Conservation (phyloP, 2,888 invertebrate genomes). For the Coenonympha glycerion region DNA sequence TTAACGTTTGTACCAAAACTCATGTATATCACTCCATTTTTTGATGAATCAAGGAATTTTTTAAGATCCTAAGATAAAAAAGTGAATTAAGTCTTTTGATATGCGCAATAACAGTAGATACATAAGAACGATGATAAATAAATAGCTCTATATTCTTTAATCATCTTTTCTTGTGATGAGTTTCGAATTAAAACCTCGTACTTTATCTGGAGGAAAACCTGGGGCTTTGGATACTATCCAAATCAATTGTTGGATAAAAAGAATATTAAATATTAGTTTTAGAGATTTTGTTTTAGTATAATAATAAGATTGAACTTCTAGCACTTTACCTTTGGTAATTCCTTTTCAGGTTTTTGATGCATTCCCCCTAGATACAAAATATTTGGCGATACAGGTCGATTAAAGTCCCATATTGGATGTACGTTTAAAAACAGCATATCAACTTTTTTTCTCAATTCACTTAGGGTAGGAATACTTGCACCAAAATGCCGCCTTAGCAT, state of each 20-base stretch:
- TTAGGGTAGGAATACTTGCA: constrained; percentile 29
- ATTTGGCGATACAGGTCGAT: constrained; percentile 51
- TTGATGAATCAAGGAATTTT: constrained; percentile 33
- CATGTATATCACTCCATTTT: constrained; percentile 45
- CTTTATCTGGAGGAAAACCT: too few species aligned
- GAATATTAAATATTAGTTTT: too few species aligned
- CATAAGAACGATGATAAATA: neutral
- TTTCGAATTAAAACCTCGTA: too few species aligned
- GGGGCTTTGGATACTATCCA: too few species aligned
- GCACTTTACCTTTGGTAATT: constrained; percentile 46
- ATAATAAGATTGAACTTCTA: neutral
- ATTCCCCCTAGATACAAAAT: constrained; percentile 56
- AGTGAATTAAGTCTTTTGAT: neutral
- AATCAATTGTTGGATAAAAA: too few species aligned
- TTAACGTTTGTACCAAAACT: constrained; percentile 50
- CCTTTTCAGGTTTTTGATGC: constrained; percentile 41
- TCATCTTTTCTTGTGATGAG: too few species aligned
- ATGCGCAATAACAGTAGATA: neutral
- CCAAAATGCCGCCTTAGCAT: constrained; percentile 34
- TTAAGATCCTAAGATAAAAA: constrained; percentile 32
- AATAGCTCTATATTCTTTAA: too few species aligned
- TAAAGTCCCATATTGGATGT: constrained; percentile 46
- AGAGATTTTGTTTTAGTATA: too few species aligned
- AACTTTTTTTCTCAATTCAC: constrained; percentile 37
- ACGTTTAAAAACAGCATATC: constrained; percentile 55